Conservation (phyloP, 2,113 vertebrate species). For the Naja naja region DNA sequence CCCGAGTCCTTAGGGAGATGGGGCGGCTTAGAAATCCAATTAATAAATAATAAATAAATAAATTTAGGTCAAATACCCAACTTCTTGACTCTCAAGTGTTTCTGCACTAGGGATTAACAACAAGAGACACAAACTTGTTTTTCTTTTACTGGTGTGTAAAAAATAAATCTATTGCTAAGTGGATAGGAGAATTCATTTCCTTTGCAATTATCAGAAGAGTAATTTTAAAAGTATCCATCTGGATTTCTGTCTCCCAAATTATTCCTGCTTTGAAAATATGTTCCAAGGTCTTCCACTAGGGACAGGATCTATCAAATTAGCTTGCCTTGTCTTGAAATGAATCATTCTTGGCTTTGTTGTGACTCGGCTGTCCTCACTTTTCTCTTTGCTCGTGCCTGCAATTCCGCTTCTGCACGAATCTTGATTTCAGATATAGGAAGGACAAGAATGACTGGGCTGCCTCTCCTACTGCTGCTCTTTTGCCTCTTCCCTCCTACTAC, state of each 20-base stretch:
- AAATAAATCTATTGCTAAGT: neutral
- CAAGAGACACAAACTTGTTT: neutral
- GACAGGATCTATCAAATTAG: neutral
- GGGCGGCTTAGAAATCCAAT: no score
- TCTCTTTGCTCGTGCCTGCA: neutral
- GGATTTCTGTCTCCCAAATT: neutral
- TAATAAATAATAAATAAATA: no score
- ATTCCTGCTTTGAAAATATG: neutral
- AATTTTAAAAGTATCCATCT: neutral
- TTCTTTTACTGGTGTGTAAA: neutral
- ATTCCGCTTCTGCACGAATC: neutral
- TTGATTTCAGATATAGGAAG: neutral
- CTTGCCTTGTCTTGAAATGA: neutral
- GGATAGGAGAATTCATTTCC: neutral
- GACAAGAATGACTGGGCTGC: neutral
- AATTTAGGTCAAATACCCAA: no score
- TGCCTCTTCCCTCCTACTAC: neutral
- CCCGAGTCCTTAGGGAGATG: no score
- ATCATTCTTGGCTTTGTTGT: neutral
- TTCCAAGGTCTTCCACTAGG: neutral
- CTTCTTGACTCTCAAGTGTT: no score
- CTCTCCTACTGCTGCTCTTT: neutral
- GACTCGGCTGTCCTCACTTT: no score
- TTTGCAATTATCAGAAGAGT: neutral
- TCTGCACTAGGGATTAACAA: no score